A percentile compares a stretch with the other conserved stretches of the same genome.
Evolutionary conservation across 2,888 invertebrate species (phyloP).

Genomic region (Drosophila antonietae): DNA sequence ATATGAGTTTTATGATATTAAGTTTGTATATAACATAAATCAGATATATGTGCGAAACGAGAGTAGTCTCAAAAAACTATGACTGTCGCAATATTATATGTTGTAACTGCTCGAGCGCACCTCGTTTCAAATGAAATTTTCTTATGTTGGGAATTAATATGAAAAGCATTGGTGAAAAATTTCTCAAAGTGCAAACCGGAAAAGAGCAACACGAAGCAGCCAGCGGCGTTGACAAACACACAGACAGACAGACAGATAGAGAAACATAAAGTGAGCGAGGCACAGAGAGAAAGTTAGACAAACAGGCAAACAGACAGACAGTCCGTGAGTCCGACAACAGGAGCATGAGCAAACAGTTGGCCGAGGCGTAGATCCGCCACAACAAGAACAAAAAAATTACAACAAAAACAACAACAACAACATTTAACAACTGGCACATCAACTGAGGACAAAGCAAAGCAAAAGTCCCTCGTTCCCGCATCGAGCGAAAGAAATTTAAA

Average conservation of each 20-base stretch:
- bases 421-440: constrained; percentile 12
- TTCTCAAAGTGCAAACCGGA: constrained; percentile 57
- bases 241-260: constrained; percentile 34
- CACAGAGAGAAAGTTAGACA: constrained; percentile 27
- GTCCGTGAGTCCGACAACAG: constrained; percentile 5
- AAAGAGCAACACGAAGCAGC: constrained; percentile 60
- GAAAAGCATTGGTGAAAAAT: constrained; percentile 35
- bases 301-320: constrained; percentile 21
- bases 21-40: neutral
- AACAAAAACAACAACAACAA: constrained; percentile 13
- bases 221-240: constrained; percentile 52
- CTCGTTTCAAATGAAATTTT: neutral
- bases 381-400: constrained; percentile 19
- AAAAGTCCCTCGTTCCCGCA: constrained; percentile 31
- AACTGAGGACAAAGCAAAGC: constrained; percentile 24
- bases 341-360: constrained; percentile 35
- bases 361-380: constrained; percentile 26
- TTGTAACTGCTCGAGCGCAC: neutral
- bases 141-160: neutral
- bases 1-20: neutral
- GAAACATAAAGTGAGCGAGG: constrained; percentile 19
- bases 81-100: too few species aligned
- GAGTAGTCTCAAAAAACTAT: neutral
- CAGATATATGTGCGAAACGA: neutral
- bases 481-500: constrained; percentile 63